These are phyloP conservation scores for Ataeniobius toweri DNA, from an alignment of 2,797 vertebrate genomes.

Conservation along the genomic window DNA sequence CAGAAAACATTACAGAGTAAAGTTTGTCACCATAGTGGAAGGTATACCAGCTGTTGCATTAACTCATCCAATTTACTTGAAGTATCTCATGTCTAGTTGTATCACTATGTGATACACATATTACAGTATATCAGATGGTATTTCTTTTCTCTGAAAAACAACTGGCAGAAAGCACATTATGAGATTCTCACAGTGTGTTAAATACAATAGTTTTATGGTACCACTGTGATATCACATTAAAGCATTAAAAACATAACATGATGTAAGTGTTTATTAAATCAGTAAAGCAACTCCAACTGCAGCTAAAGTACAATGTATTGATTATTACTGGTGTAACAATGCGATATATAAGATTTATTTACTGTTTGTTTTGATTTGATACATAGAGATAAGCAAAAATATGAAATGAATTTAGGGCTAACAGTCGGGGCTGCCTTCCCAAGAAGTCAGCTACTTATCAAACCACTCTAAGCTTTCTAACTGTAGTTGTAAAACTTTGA, in stretches of 20 bases:
- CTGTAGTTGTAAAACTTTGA: too few relatives aligned
- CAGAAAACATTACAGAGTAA: too few relatives aligned
- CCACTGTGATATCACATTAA: not conserved
- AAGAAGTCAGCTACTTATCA: not conserved
- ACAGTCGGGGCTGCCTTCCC: not conserved
- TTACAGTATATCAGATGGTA: too few relatives aligned
- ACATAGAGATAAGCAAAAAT: not conserved
- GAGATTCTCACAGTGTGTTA: too few relatives aligned
- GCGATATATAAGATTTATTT: not conserved
- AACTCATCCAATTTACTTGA: not conserved
- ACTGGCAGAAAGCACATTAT: too few relatives aligned
- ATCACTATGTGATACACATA: too few relatives aligned
- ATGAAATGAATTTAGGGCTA: not conserved
- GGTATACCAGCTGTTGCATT: too few relatives aligned
- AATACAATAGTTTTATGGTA: too few relatives aligned
- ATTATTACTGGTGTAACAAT: not conserved
- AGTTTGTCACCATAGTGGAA: too few relatives aligned
- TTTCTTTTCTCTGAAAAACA: too few relatives aligned
- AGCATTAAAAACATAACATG: not conserved
- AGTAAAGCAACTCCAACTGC: not conserved
- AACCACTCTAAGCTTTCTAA: not conserved
- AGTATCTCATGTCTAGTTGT: not conserved
- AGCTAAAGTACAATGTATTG: not conserved
- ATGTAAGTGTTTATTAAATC: not conserved
- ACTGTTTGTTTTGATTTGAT: not conserved